Base-by-base conservation (phyloP, 2,797 vertebrate genomes). In the Limosa lapponica region DNA sequence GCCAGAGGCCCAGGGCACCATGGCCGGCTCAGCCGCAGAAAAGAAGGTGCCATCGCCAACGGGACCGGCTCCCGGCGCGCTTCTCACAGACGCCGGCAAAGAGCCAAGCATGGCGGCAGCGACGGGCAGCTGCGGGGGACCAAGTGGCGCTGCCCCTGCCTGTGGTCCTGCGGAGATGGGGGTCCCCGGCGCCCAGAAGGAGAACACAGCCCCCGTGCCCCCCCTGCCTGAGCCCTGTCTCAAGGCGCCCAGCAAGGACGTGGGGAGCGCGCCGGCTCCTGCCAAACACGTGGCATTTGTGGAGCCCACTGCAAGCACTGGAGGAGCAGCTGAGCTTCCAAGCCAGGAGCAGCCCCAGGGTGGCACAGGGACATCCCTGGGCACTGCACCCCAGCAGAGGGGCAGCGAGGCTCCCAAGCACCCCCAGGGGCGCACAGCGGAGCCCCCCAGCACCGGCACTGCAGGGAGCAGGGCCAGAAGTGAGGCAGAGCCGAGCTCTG, bases 11-110 rank as follows among this genome's bases (percentile, higher is more conserved):
- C 96, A 74, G 82, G 54, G 55, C 89, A 85, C 82, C 66, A 57
- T 4, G 46, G 49, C 89, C 6, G 78, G 61, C 87, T 49, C 84
- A 18, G 78, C 46, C 6, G 62, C 27, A 16, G 94, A 93, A 61
- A 92, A 96, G 88, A 96, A 81, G 64, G 78, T 71, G 72, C 55
- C 85, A 17, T 90, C 67, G 51, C 97, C 79, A 69, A 93, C 84
- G 6, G 91, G 61, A 91, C 16, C 25, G 3, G 41, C 65, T 90
- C 14, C 88, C 0, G 13, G 43, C 37, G 24, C 34, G 0, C 41
- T 79, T 46, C 87, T 72, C 32, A 65, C 17, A 10, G 59, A 69
- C 6, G 2, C 48, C 4, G 3, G 39, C 1, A 4, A 6, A 8
- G 91, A 91, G 61, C 89, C 66, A 28, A 89, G 82, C 0, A 13